These are phyloP conservation scores for Barbus barbus DNA, from an alignment of 2,113 vertebrate species.

Conservation along the genomic window DNA sequence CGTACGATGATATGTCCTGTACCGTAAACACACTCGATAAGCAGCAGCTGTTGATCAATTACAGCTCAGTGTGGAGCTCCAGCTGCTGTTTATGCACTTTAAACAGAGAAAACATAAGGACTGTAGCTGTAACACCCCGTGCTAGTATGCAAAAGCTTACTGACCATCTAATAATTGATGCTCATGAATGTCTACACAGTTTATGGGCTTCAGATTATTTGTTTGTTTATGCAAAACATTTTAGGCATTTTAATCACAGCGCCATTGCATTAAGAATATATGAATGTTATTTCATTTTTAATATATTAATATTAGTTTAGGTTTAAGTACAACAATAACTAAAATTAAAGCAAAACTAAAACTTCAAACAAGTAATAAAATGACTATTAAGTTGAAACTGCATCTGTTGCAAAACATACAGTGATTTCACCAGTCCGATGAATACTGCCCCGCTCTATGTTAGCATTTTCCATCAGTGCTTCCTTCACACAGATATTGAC, in stretches of 20 bases:
- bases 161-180: neutral
- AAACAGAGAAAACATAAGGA: neutral
- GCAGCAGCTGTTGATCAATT: conserved; percentile 1
- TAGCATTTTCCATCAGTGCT: no score
- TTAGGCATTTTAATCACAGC: neutral
- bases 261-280: neutral
- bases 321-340: no score
- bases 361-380: no score
- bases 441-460: no score
- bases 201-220: neutral
- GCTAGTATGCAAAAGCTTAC: neutral
- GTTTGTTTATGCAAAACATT: neutral
- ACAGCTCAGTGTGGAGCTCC: neutral
- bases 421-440: no score
- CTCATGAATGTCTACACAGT: neutral
- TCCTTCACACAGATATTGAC: no score
- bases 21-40: conserved; percentile 19
- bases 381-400: no score
- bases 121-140: neutral
- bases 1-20: neutral
- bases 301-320: no score
- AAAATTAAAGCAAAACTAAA: no score
- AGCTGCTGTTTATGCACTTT: neutral
- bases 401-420: no score
- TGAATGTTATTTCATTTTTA: no score